These are phyloP conservation scores for Noctua janthe DNA, from an alignment of 2,888 invertebrate species.

Conservation along the genomic window DNA sequence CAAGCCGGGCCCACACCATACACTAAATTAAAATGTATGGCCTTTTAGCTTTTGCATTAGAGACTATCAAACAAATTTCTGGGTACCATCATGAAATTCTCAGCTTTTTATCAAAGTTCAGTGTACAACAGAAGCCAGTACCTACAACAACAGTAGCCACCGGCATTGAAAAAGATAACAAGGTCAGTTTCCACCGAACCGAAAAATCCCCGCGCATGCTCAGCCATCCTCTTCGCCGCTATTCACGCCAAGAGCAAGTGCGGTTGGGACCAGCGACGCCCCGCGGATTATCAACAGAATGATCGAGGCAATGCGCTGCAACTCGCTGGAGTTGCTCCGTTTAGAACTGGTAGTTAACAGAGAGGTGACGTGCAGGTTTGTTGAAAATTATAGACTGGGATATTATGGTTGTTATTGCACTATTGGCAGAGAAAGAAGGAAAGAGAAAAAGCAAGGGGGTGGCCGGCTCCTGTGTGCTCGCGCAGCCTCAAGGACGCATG, in stretches of 20 bases:
- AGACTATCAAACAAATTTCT: background rate
- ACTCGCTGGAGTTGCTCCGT: too few species aligned
- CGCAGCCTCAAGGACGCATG: background rate
- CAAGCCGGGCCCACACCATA: background rate
- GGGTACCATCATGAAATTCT: background rate
- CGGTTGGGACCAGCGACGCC: background rate
- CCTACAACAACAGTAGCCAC: background rate
- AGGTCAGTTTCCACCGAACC: background rate
- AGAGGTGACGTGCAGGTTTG: background rate
- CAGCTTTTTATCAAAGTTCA: background rate
- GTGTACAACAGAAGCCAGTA: background rate
- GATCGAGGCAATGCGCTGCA: too few species aligned
- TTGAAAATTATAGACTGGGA: background rate
- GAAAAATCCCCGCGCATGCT: background rate
- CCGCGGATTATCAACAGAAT: background rate
- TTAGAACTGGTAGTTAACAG: background rate
- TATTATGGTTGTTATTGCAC: background rate
- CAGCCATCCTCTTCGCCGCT: background rate
- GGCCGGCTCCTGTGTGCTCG: background rate
- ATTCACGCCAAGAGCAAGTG: background rate
- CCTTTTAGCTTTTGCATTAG: background rate
- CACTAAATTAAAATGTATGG: background rate
- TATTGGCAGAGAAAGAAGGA: background rate
- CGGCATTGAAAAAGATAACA: background rate
- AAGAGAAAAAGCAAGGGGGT: background rate